phyloP scores from a whole-genome alignment of 2,888 invertebrate species.

The Oligia latruncula region DNA sequence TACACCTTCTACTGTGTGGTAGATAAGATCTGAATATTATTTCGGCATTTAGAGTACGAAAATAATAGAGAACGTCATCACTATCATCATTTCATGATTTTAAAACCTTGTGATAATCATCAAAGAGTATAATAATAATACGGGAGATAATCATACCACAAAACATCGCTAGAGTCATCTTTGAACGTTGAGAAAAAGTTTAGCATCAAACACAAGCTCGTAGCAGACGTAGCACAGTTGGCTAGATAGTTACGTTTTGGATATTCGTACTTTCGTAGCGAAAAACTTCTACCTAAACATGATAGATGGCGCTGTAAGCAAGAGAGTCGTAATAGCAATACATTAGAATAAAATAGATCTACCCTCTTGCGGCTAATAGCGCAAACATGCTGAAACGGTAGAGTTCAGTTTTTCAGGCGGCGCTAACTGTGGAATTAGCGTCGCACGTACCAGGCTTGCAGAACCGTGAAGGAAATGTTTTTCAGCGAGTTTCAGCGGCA shows the following conservation, averaged over 20 bases:
- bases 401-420: conserved; percentile 73
- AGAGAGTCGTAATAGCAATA: not conserved
- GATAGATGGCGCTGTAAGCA: conserved; percentile 58
- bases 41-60: not conserved
- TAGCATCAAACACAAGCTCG: not conserved
- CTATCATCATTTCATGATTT: not conserved
- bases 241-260: not conserved
- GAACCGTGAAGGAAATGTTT: conserved; percentile 68
- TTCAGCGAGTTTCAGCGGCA: conserved; percentile 77
- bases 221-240: not conserved
- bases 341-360: conserved; percentile 16
- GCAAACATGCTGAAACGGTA: conserved; percentile 67
- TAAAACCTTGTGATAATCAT: not conserved
- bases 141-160: too few species aligned
- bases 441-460: conserved; percentile 80
- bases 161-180: conserved; percentile 46
- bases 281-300: conserved; percentile 18
- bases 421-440: conserved; percentile 84
- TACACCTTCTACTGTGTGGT: not conserved
- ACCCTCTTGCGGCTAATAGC: conserved; percentile 56
- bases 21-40: not conserved
- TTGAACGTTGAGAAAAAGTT: conserved; percentile 17
- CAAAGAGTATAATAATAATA: too few species aligned
- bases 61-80: not conserved
- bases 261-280: conserved; percentile 1